These are phyloP conservation scores for Morpho deidamia DNA, from an alignment of 2,888 invertebrate species.

Conservation along the genomic window DNA sequence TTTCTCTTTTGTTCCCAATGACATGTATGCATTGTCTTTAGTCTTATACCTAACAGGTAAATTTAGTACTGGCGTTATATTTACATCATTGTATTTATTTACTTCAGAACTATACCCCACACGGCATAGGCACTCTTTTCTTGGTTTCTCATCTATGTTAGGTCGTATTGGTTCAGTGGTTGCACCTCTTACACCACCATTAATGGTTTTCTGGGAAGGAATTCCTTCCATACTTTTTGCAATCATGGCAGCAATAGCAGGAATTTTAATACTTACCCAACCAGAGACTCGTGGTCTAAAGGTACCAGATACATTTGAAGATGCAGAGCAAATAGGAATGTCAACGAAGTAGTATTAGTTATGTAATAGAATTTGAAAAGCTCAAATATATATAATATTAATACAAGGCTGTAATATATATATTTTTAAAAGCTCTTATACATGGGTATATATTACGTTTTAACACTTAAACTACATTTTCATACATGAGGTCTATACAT, in stretches of 20 bases:
- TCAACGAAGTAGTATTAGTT: neutral
- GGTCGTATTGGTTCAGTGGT: conserved; percentile 84
- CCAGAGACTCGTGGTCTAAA: conserved; percentile 61
- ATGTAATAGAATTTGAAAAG: no score
- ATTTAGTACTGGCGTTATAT: conserved; percentile 81
- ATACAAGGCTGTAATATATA: no score
- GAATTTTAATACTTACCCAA: conserved; percentile 54
- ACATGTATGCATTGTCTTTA: conserved; percentile 45
- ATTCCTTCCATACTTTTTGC: conserved; percentile 66
- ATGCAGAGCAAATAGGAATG: conserved; percentile 56
- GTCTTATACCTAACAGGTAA: conserved; percentile 80
- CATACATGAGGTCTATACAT: no score
- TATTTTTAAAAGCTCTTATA: no score
- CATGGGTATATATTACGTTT: no score
- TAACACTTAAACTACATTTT: no score
- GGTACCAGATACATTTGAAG: conserved; percentile 68
- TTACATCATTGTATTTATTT: conserved; percentile 81
- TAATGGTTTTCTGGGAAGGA: conserved; percentile 72
- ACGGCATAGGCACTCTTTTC: conserved; percentile 81
- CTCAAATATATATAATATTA: no score
- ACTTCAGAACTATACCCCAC: conserved; percentile 87
- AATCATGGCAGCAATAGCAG: conserved; percentile 50
- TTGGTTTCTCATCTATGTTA: conserved; percentile 84
- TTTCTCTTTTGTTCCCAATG: conserved; percentile 68
- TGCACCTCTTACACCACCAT: conserved; percentile 82